Evolutionary conservation across 2,797 vertebrate genomes (phyloP).

Genomic region (Lates japonicus): DNA sequence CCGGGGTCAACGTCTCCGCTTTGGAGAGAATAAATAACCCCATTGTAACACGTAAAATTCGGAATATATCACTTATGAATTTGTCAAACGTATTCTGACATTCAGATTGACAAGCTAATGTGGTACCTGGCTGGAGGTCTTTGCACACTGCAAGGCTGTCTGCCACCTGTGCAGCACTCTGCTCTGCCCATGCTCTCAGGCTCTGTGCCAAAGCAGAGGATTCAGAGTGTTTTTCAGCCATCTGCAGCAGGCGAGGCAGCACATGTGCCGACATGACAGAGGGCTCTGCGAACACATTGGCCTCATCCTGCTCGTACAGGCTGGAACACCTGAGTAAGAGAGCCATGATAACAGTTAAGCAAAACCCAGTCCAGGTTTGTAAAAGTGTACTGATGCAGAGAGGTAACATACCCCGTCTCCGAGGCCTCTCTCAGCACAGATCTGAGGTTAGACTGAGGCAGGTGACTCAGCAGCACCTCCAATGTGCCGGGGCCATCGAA

Average conservation of each 20-base stretch:
- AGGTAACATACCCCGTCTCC: conserved; percentile 78
- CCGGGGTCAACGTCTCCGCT: conserved; percentile 67
- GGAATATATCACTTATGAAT: background rate
- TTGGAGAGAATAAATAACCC: conserved; percentile 34
- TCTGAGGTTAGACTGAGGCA: conserved; percentile 84
- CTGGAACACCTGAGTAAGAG: conserved; percentile 79
- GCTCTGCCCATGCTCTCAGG: conserved; percentile 82
- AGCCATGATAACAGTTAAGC: background rate
- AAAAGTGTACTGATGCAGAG: background rate
- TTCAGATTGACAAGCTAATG: background rate
- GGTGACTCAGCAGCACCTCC: conserved; percentile 82
- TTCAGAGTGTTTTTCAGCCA: conserved; percentile 77
- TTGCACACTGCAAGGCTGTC: conserved; percentile 78
- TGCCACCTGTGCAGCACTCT: conserved; percentile 62
- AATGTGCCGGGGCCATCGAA: conserved; percentile 81
- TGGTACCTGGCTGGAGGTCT: conserved; percentile 83
- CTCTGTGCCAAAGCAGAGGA: conserved; percentile 64
- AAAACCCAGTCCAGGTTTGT: background rate
- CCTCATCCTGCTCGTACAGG: conserved; percentile 92
- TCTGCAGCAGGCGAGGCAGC: conserved; percentile 86
- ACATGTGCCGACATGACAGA: conserved; percentile 83
- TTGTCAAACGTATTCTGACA: background rate
- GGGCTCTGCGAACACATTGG: conserved; percentile 91
- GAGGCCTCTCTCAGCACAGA: conserved; percentile 77
- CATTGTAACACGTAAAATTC: background rate